Evolutionary conservation across 2,797 vertebrate genomes (phyloP), one percentile per base, ranked within the genome.

Genomic region (Neosalanx taihuensis): DNA sequence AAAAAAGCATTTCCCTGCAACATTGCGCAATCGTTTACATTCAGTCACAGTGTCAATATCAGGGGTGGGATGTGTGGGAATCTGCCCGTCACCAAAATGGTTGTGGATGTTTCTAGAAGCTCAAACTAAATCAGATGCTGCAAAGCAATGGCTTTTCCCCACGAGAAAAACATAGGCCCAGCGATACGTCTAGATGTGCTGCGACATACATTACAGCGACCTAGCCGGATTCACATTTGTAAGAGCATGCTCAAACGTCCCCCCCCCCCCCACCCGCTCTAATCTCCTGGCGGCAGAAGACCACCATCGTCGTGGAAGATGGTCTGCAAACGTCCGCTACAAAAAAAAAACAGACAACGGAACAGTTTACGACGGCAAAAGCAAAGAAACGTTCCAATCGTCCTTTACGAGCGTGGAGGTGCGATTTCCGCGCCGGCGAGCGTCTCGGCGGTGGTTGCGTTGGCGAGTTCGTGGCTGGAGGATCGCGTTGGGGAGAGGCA

Each of bases 331-430:
- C 97, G 96, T 97, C 93, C 96, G 97, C 96, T 98, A 98, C 91
- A 95, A 98, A 98, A 96, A 97, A 96, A 95, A 97, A 96, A 95
- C 96, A 98, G 95, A 99, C 96, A 95, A 98, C 95, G 98, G 94
- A 97, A 95, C 94, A 93, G 93, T 97, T 96, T 95, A 98, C 95
- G 95, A 94, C 37, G 13, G 2, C 4, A 70, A 81, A 72, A 75
- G 92, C 92, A 62, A 81, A 87, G 89, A 84, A 81, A 86, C 87
- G 86, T 79, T 80, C 85, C 88, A 82, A 90, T 66, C 89, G 90
- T 81, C 23, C 84, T 88, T 89, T 88, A 92, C 81, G 92, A 88
- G 90, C 90, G 81, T 83, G 86, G 13, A 46, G 41, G 41, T 46
- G 41, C 41, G 13, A 46, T 46, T 13, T 46, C 2, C 2, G 10